These are phyloP conservation scores for Montifringilla adamsi DNA, from an alignment of 2,113 vertebrate species.

Conservation along the genomic window DNA sequence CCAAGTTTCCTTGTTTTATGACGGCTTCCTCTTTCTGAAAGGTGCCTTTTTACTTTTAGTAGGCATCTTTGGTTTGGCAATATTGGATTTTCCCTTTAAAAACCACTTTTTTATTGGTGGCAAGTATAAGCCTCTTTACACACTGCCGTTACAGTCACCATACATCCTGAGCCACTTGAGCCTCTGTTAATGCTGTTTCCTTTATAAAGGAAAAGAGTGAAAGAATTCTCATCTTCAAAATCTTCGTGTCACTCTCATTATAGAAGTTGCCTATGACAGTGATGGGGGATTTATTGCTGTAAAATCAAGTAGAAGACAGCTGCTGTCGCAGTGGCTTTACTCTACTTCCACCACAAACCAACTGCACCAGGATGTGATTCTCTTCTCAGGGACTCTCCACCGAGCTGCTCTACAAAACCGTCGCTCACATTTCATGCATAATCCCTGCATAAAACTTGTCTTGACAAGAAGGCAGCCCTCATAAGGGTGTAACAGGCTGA, in stretches of 20 bases:
- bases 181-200: neutral
- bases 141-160: rapidly evolving
- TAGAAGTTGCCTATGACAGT: neutral
- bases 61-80: neutral
- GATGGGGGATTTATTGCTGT: neutral
- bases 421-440: neutral
- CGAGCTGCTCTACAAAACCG: neutral
- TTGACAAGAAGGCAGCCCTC: neutral
- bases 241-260: neutral
- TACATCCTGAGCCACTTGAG: neutral
- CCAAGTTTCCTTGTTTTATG: neutral
- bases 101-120: neutral
- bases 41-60: neutral
- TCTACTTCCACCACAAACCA: neutral
- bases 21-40: neutral
- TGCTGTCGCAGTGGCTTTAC: neutral
- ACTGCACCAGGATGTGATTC: neutral
- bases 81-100: neutral
- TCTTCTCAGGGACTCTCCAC: neutral
- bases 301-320: neutral
- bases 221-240: neutral
- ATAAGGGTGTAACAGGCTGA: neutral
- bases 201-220: neutral
- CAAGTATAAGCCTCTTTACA: neutral
- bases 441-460: neutral